These are phyloP conservation scores for Agrenia bidenticulata DNA, from an alignment of 2,888 invertebrate genomes.

Conservation along the genomic window DNA sequence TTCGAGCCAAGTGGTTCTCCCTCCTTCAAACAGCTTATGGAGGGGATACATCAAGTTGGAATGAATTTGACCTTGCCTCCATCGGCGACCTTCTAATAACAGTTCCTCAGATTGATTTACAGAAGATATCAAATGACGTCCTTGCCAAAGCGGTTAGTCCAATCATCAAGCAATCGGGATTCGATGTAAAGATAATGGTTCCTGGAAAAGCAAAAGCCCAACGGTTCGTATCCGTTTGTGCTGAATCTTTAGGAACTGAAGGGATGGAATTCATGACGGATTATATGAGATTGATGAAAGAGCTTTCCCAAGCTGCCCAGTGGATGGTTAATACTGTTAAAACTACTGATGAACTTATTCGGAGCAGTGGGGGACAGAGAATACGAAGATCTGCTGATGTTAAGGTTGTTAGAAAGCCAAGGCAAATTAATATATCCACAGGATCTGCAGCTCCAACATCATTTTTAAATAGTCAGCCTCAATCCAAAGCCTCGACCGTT, in stretches of 20 bases:
- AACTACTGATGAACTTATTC: conserved; percentile 35
- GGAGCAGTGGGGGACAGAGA: conserved; percentile 28
- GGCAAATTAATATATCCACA: conserved; percentile 24
- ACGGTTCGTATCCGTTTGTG: conserved; percentile 40
- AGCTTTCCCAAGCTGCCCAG: conserved; percentile 44
- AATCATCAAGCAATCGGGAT: conserved; percentile 42
- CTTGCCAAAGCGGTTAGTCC: conserved; percentile 44
- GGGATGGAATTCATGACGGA: conserved; percentile 29
- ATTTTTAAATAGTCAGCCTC: too few relatives aligned
- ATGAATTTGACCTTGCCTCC: conserved; percentile 37
- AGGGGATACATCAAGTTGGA: conserved; percentile 46
- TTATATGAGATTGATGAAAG: conserved; percentile 42
- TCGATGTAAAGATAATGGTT: conserved; percentile 17
- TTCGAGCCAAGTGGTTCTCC: conserved; percentile 39
- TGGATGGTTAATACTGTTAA: conserved; percentile 43
- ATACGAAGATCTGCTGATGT: conserved; percentile 35
- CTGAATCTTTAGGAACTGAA: conserved; percentile 32
- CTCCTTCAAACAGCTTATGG: conserved; percentile 43
- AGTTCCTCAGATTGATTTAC: conserved; percentile 40
- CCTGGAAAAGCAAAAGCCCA: conserved; percentile 30
- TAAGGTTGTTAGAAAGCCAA: conserved; percentile 14
- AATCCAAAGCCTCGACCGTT: too few relatives aligned
- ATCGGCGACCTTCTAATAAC: conserved; percentile 48
- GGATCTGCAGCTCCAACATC: background rate
- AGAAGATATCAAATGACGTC: conserved; percentile 37